Conservation (phyloP, 2,888 invertebrate species). For the Horisme vitalbata region DNA sequence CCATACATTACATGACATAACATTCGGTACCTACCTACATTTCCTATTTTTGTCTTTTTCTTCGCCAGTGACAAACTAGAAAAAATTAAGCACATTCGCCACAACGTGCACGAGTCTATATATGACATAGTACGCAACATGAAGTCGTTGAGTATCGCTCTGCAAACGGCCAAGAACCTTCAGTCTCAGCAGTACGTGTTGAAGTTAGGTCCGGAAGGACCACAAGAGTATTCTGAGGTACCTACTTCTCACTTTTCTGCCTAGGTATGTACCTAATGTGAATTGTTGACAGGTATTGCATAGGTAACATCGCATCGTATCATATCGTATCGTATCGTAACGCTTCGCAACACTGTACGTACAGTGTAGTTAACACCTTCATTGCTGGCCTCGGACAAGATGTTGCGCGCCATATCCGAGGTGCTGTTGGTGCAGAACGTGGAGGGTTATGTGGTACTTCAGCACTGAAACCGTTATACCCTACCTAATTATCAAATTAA, state of each 20-base stretch:
- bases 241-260: not conserved
- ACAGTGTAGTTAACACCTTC: too few relatives aligned
- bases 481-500: too few relatives aligned
- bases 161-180: slow-evolving; percentile 70
- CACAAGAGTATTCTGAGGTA: slow-evolving; percentile 82
- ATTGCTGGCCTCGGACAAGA: too few relatives aligned
- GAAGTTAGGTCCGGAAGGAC: slow-evolving; percentile 76
- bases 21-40: not conserved
- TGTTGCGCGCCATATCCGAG: too few relatives aligned
- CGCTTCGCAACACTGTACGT: too few relatives aligned
- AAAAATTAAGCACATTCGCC: slow-evolving; percentile 85
- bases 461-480: too few relatives aligned
- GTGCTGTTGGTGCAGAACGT: too few relatives aligned
- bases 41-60: not conserved
- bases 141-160: slow-evolving; percentile 74
- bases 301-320: too few relatives aligned
- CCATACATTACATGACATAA: too few relatives aligned
- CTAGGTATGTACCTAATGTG: not conserved
- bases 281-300: too few relatives aligned
- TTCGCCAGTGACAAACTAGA: slow-evolving; percentile 85
- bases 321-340: too few relatives aligned
- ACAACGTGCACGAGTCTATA: slow-evolving; percentile 90
- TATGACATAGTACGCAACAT: slow-evolving; percentile 85
- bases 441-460: too few relatives aligned
- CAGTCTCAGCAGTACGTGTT: slow-evolving; percentile 73